These are phyloP conservation scores for Mastomys natalensis DNA, from an alignment of 2,113 vertebrate genomes.

Conservation along the genomic window DNA sequence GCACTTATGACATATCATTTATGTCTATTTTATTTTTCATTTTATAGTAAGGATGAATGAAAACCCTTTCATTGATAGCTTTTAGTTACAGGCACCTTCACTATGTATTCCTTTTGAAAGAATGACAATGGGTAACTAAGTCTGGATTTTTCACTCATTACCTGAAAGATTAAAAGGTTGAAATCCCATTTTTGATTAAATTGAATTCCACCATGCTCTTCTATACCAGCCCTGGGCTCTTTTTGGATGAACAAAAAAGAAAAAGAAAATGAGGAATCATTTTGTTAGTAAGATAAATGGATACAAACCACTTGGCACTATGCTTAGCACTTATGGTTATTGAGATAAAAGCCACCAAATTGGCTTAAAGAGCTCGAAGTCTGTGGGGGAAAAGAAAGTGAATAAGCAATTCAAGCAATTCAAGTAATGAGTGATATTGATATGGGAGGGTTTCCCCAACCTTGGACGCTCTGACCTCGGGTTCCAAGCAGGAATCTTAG, in stretches of 20 bases:
- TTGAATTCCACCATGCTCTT: neutral
- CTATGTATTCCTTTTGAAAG: constrained; percentile 21
- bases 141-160: neutral
- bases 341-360: constrained; percentile 23
- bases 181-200: constrained; percentile 42
- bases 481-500: neutral
- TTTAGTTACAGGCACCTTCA: constrained; percentile 38
- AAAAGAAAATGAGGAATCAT: neutral
- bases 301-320: neutral
- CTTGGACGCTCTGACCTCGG: neutral
- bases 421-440: no score
- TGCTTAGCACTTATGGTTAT: neutral
- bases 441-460: neutral
- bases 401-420: neutral
- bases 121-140: neutral
- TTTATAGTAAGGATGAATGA: constrained; percentile 18
- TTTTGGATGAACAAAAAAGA: constrained; percentile 27
- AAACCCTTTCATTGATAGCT: constrained; percentile 42
- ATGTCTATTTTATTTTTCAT: constrained; percentile 53
- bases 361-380: neutral
- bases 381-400: neutral
- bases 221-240: neutral
- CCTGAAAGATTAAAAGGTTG: neutral
- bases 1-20: constrained; percentile 17
- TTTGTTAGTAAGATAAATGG: constrained; percentile 26